Conservation (phyloP, 2,888 invertebrate species). For the Campaea margaritaria region DNA sequence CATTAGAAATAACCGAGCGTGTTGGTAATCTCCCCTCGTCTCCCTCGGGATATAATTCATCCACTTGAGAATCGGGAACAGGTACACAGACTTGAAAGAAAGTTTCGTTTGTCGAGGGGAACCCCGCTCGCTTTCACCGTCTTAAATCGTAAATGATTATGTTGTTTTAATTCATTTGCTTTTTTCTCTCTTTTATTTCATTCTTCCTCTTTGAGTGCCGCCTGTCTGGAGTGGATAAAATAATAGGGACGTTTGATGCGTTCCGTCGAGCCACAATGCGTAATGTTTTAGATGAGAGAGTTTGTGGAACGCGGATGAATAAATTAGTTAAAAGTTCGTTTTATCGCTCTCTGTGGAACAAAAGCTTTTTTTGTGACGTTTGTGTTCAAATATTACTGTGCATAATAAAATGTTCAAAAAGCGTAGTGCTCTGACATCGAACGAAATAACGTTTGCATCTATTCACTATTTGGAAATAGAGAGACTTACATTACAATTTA, state of each 20-base stretch:
- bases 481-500: too few species aligned
- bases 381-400: slow-evolving; percentile 41
- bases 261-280: slow-evolving; percentile 48
- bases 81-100: slow-evolving; percentile 83
- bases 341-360: slow-evolving; percentile 52
- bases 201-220: slow-evolving; percentile 76
- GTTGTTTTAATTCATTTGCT: slow-evolving; percentile 84
- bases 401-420: slow-evolving; percentile 34
- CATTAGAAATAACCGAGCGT: slow-evolving; percentile 75
- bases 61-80: slow-evolving; percentile 82
- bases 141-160: slow-evolving; percentile 83
- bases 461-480: not conserved
- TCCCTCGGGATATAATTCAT: slow-evolving; percentile 83
- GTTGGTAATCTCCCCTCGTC: slow-evolving; percentile 67
- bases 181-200: slow-evolving; percentile 74
- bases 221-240: slow-evolving; percentile 78
- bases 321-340: slow-evolving; percentile 59
- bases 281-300: slow-evolving; percentile 48
- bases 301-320: slow-evolving; percentile 57
- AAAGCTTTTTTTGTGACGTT: slow-evolving; percentile 39
- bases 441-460: slow-evolving; percentile 23
- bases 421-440: slow-evolving; percentile 34
- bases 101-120: slow-evolving; percentile 81
- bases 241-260: slow-evolving; percentile 61
- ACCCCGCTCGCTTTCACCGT: slow-evolving; percentile 70